These are phyloP conservation scores for Eunapius fragilis DNA, from an alignment of 37 sponge, comb jelly and placozoan genomes.

Conservation along the genomic window DNA sequence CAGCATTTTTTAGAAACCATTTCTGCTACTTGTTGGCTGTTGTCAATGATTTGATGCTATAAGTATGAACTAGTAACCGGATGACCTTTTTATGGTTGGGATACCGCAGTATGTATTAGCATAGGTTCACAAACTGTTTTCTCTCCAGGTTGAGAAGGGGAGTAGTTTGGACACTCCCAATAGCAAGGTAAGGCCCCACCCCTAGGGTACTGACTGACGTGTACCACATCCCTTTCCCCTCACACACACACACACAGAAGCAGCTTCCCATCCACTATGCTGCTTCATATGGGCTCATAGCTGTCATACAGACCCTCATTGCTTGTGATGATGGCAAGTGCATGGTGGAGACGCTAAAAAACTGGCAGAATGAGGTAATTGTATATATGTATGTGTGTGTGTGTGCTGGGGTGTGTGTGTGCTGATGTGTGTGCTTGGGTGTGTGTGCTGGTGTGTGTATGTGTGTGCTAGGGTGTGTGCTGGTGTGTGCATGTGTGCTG, in stretches of 20 bases:
- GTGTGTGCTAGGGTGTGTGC: no score
- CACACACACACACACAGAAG: conserved; percentile 21
- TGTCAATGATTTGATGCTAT: no score
- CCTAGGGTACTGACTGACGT: no score
- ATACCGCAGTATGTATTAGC: neutral
- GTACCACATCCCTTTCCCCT: neutral
- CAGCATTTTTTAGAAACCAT: no score
- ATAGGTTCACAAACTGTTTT: neutral
- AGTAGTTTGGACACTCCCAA: neutral
- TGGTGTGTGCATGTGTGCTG: neutral
- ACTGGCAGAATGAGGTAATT: conserved; percentile 7
- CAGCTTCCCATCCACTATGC: conserved; percentile 63
- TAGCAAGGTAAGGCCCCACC: neutral
- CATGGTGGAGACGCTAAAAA: neutral
- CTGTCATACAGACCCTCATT: conserved; percentile 23
- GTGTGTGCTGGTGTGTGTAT: no score
- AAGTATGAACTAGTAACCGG: no score
- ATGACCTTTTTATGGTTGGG: no score
- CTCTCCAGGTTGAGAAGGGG: neutral
- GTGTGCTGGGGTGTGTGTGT: no score
- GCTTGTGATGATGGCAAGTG: neutral
- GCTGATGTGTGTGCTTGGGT: neutral
- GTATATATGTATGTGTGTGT: neutral
- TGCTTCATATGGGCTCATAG: conserved; percentile 33
- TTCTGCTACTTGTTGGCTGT: no score